Evolutionary conservation across 1,140 invertebrate species (phyloP).

Genomic region (Acromyrmex heyeri): DNA sequence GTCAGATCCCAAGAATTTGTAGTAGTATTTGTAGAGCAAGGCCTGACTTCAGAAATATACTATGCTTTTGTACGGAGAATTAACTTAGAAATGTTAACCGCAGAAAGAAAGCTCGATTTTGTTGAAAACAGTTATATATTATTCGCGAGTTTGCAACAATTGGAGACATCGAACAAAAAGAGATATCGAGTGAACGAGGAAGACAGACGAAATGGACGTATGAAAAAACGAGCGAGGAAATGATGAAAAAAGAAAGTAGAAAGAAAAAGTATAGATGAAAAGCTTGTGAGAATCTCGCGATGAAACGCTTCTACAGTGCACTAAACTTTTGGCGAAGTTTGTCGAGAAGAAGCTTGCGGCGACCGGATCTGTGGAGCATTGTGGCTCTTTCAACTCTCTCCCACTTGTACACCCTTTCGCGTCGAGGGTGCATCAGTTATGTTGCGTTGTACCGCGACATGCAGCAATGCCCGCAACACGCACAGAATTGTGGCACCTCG

Average conservation of each 20-base stretch:
- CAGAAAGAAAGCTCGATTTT: constrained; percentile 20
- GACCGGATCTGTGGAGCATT: neutral
- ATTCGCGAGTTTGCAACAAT: neutral
- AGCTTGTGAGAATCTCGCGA: constrained; percentile 17
- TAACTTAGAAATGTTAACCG: constrained; percentile 2
- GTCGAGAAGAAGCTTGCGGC: neutral
- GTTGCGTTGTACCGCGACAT: constrained; percentile 2
- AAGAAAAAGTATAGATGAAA: constrained; percentile 21
- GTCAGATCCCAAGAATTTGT: neutral
- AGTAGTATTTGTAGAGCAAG: neutral
- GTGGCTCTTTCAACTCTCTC: constrained; percentile 24
- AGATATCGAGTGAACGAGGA: neutral
- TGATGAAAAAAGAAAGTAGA: no score
- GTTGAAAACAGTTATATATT: constrained; percentile 12
- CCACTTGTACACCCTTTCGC: neutral
- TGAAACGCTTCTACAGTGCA: constrained; percentile 9
- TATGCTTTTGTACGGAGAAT: constrained; percentile 2
- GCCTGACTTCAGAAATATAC: neutral
- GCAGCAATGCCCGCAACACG: neutral
- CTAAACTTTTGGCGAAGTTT: constrained; percentile 38
- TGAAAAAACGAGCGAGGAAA: neutral
- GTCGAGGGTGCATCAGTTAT: constrained; percentile 31
- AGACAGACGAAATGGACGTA: neutral
- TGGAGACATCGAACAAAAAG: neutral
- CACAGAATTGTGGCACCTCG: neutral